Base-by-base conservation (phyloP, 2,113 vertebrate species). In the Lonchura striata region DNA sequence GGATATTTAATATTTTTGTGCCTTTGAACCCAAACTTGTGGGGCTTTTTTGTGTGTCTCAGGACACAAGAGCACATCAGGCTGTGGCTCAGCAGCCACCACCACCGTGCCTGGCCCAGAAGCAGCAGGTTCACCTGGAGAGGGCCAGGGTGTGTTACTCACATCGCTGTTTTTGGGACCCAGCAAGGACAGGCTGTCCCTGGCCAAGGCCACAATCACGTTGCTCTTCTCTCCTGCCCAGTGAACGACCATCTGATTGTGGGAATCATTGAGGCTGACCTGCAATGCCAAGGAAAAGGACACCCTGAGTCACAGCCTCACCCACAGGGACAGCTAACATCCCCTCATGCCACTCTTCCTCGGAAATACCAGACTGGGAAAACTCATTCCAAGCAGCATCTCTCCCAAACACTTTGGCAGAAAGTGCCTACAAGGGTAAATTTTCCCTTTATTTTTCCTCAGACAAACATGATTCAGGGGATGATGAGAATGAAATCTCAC, bases 221-320 rank as follows among this genome's bases (percentile, higher is more conserved):
- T 98, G 97, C 99, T 99, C 95, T 99, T 99, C 97, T 99, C 99
- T 81, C 99, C 99, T 0, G 99, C 99, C 99, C 99, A 99, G 97
- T 99, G 99, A 47, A 99, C 99, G 6, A 99, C 99, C 98, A 99
- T 99, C 98, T 99, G 99, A 94, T 99, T 99, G 95, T 99, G 99
- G 53, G 99, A 99, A 93, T 99, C 99, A 2, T 99, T 99, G 96
- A 99, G 98, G 97, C 98, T 99, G 82, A 98, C 99, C 99, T 99
- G 98, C 54, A 97, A 95, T 0, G 5, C 69, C 90, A 25, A 87
- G 33, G 87, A 7, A 74, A 82, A 89, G 89, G 41, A 78, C 17
- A 57, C 15, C 27, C 14, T 89, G 59, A 88, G 76, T 18, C 47
- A 35, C 42, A 44, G 66, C 33, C 27, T 49, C 5, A 3, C 4